Evolutionary conservation across 2,797 vertebrate genomes (phyloP).

Genomic region (Silurus aristotelis): DNA sequence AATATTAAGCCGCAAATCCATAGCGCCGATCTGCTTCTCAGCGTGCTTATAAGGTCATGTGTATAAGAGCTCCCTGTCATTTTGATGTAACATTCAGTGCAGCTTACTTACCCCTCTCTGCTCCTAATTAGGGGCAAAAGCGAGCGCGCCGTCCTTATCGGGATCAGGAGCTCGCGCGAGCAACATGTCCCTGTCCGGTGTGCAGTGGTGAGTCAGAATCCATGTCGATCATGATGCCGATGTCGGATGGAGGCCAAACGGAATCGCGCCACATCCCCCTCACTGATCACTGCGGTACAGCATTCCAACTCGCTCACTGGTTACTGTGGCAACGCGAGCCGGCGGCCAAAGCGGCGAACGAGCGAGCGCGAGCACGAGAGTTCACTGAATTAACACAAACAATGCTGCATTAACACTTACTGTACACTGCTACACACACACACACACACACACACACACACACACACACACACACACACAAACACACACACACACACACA

Average conservation of each 20-base stretch:
- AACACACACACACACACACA: neutral
- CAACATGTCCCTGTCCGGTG: slow-evolving; percentile 48
- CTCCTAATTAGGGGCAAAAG: neutral
- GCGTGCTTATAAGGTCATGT: slow-evolving; percentile 1
- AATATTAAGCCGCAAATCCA: neutral
- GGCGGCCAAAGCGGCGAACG: slow-evolving; percentile 34
- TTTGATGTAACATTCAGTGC: slow-evolving; percentile 1
- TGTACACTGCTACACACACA: neutral
- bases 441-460: neutral
- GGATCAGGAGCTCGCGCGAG: slow-evolving; percentile 26
- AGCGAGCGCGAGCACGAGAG: neutral
- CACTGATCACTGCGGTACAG: slow-evolving; percentile 65
- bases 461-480: neutral
- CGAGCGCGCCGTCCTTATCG: slow-evolving; percentile 30
- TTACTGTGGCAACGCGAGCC: slow-evolving; percentile 66
- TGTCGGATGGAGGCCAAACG: slow-evolving; percentile 59
- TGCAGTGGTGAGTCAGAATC: slow-evolving; percentile 61
- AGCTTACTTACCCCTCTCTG: slow-evolving; percentile 53
- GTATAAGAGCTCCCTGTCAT: neutral
- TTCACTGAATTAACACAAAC: slow-evolving; percentile 10
- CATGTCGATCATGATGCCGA: slow-evolving; percentile 57
- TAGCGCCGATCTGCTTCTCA: neutral
- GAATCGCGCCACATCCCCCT: slow-evolving; percentile 61
- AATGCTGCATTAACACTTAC: neutral
- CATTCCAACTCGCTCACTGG: slow-evolving; percentile 59